Evolutionary conservation across 2,797 vertebrate species (phyloP).

Genomic region (Sebastes nivosus): DNA sequence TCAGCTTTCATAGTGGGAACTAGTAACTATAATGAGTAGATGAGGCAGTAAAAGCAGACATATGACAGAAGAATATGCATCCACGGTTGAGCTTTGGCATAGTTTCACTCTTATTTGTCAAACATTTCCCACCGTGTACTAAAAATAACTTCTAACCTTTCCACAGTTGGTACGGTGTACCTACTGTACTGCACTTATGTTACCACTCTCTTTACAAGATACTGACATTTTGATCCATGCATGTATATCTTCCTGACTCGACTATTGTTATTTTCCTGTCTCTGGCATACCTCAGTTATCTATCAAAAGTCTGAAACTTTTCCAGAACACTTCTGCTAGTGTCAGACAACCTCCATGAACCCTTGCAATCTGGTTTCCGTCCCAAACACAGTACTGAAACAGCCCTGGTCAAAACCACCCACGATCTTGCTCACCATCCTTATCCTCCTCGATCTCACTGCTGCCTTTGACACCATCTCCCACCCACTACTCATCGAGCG

Average conservation of each 20-base stretch:
- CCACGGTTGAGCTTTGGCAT: neutral
- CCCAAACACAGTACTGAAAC: no score
- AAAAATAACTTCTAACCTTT: neutral
- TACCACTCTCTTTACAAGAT: neutral
- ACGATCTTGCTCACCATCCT: neutral
- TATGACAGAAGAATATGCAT: neutral
- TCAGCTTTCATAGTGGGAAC: neutral
- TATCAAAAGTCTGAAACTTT: no score
- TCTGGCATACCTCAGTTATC: neutral
- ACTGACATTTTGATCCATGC: neutral
- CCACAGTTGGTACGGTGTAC: neutral
- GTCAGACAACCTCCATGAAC: no score
- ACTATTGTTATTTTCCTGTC: neutral
- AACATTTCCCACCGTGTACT: neutral
- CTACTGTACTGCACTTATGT: neutral
- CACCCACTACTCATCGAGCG: no score
- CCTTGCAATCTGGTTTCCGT: no score
- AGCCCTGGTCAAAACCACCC: no score
- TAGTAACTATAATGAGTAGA: no score
- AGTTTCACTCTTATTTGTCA: neutral
- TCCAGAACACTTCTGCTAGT: no score
- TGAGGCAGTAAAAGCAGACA: neutral
- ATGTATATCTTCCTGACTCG: neutral
- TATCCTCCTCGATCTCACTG: neutral
- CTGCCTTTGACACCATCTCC: no score